These are phyloP conservation scores for Scalopus aquaticus DNA, from an alignment of 2,113 vertebrate genomes.

Conservation along the genomic window DNA sequence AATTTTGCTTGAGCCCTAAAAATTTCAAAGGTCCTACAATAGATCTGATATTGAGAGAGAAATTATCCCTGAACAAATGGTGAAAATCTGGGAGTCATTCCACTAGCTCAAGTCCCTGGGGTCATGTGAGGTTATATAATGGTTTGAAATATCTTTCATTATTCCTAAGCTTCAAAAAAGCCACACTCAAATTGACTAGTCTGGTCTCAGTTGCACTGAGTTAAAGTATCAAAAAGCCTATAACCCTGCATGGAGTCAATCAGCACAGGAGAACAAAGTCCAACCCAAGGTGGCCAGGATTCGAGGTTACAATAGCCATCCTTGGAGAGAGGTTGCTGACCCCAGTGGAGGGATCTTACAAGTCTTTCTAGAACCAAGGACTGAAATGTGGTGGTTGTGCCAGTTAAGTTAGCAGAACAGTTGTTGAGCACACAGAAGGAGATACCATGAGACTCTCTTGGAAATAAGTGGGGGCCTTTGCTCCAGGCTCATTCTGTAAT, in stretches of 20 bases:
- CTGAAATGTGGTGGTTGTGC: not conserved
- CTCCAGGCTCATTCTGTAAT: not conserved
- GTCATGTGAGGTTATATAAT: not conserved
- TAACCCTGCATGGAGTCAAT: not conserved
- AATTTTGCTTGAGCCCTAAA: not conserved
- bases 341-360: accelerated
- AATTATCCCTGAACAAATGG: not conserved
- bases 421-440: not conserved
- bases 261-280: not conserved
- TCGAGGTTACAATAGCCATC: not conserved
- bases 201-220: not conserved
- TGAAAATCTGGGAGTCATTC: not conserved
- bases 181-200: not conserved
- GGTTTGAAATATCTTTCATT: not conserved
- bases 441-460: not conserved
- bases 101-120: not conserved
- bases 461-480: not conserved
- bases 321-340: not conserved
- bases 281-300: not conserved
- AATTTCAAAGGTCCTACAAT: not conserved
- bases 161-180: not conserved
- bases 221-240: not conserved
- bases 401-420: not conserved
- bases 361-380: not conserved
- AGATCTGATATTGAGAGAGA: not conserved